Evolutionary conservation across 2,797 vertebrate species (phyloP), one percentile per base, ranked within the genome.

Genomic region (Ctenosaura bakeri): DNA sequence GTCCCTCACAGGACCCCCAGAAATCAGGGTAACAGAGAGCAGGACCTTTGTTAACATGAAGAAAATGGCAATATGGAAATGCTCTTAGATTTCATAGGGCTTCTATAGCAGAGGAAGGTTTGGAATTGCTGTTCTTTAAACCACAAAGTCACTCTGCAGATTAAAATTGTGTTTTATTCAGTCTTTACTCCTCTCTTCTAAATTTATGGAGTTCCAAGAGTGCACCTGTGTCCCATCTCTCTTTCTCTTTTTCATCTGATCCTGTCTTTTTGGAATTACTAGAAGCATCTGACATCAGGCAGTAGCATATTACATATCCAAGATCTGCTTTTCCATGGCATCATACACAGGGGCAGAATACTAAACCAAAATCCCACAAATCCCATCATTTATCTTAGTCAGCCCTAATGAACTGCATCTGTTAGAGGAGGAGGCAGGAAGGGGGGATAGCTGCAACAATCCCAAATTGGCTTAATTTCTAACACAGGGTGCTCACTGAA

Each of bases 351-450:
- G 93, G 62, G 4, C 89, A 0, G 32, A 38, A 77, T 1, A 89
- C 91, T 91, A 82, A 50, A 92, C 92, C 20, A 84, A 86, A 87
- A 88, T 95, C 87, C 90, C 85, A 59, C 26, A 50, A 89, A 52
- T 71, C 42, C 2, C 64, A 91, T 90, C 93, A 92, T 94, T 93
- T 85, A 42, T 95, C 95, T 93, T 22, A n/a, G 90, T 91, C 96
- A 94, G 89, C 90, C 50, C 0, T 88, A 91, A 91, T 46, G 94
- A 96, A 85, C 94, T 5, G 0, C 7, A 26, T 93, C 94, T 95
- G 95, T 94, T 88, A 87, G 92, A 86, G 14, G 62, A 3, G 1
- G 3, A 90, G 88, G 1, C 18, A 89, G 85, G 92, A 86, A 87
- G 54, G 86, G 46, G 46, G 69, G 64, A 38, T 83, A 92, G 94